phyloP scores from a whole-genome alignment of 1,140 invertebrate species.

The Drosophila gunungcola region DNA sequence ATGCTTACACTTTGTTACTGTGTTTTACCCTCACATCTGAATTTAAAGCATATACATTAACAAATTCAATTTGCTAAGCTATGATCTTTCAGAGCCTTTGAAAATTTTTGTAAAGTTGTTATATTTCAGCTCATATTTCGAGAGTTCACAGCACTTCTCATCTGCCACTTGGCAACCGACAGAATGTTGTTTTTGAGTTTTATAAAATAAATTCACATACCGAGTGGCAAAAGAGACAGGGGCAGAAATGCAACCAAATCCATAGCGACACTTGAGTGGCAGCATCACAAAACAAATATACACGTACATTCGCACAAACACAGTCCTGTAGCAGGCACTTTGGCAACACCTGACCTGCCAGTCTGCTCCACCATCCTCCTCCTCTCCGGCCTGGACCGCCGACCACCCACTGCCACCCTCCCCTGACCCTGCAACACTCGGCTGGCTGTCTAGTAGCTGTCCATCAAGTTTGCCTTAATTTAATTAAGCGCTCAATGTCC shows the following conservation, averaged over 20 bases:
- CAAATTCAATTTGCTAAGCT: background rate
- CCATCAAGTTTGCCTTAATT: slow-evolving; percentile 80
- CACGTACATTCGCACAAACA: slow-evolving; percentile 15
- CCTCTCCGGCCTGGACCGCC: background rate
- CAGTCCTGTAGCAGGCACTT: slow-evolving; percentile 45
- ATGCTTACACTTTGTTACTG: background rate
- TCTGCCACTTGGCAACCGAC: slow-evolving; percentile 45
- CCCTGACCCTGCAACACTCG: slow-evolving; percentile 16
- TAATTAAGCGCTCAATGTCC: slow-evolving; percentile 82
- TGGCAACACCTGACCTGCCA: slow-evolving; percentile 66
- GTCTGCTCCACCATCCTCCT: background rate
- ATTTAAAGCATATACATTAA: background rate
- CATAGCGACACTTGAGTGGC: slow-evolving; percentile 64
- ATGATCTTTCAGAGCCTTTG: slow-evolving; percentile 5
- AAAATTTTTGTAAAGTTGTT: slow-evolving; percentile 16
- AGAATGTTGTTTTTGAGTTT: slow-evolving; percentile 37
- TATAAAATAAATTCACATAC: slow-evolving; percentile 45
- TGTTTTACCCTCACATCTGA: background rate
- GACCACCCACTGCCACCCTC: background rate
- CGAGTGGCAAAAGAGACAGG: background rate
- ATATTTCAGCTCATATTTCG: slow-evolving; percentile 15
- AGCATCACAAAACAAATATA: slow-evolving; percentile 53
- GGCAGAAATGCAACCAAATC: slow-evolving; percentile 52
- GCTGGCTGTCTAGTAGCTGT: slow-evolving; percentile 76
- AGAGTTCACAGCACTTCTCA: slow-evolving; percentile 21